Evolutionary conservation across 1,140 invertebrate genomes (phyloP), one percentile per base, ranked within the genome.

Genomic region (Myzus persicae): DNA sequence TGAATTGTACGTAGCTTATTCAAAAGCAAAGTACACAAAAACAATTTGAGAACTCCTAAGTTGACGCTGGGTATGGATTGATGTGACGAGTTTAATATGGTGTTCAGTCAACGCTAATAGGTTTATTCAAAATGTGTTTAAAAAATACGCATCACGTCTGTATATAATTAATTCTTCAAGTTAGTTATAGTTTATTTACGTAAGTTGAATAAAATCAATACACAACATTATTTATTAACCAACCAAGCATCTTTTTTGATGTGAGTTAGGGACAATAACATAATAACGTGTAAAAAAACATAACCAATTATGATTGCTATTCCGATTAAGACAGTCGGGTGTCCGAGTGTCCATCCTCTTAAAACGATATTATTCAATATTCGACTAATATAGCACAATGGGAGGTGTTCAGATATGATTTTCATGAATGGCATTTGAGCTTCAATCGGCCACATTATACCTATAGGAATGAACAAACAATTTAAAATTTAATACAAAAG

Each of bases 371-470:
- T 76, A 46, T 91, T 91, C 51, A 91, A 42, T 44, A 91, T 76
- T 40, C 90, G 38, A 81, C 90, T 91, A 3, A 91, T 59, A 26
- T 91, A 91, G 40, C 90, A 91, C 40, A 91, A 91, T 22, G 90
- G 90, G 2, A 91, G 38, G 2, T 91, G 54, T 91, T 91, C 90
- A 36, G 90, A 91, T 40, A 91, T 22, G 36, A 42, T 26, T 91
- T 91, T 91, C 54, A 91, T 91, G 14, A 76, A 36, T 38, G 90
- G 51, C 38, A 59, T 31, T 42, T 91, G 90, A 31, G 90, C 90
- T 76, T 91, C 90, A 18, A 91, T 42, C 1, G 90, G 90, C 90
- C 90, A 91, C 54, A 59, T 67, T 36, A 91, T 46, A 91, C 90
- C 90, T 91, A n/a, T 1, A n/a, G 14, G n/a, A 67, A 67, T 54